Conservation (phyloP, 2,797 vertebrate genomes). For the Calcarius lapponicus region DNA sequence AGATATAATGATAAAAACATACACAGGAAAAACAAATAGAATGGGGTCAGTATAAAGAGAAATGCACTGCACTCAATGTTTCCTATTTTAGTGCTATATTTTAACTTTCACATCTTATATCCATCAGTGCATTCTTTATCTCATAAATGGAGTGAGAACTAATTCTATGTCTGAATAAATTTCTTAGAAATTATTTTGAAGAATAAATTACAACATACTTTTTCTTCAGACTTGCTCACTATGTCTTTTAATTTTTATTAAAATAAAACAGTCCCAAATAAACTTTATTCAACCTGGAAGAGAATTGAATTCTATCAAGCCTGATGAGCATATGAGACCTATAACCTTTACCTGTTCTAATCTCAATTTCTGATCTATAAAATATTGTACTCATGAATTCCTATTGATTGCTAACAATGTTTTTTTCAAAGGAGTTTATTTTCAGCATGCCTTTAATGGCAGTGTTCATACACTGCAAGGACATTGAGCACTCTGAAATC, state of each 20-base stretch:
- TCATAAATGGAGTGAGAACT: background rate
- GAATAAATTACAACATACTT: background rate
- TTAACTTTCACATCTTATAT: background rate
- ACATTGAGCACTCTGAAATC: conserved; percentile 21
- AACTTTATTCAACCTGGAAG: background rate
- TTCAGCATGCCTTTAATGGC: background rate
- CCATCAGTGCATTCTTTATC: background rate
- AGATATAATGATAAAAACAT: background rate
- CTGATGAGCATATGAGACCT: background rate
- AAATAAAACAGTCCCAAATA: background rate
- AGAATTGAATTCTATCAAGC: background rate
- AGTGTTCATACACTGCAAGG: background rate
- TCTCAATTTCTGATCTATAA: background rate
- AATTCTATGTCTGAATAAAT: background rate
- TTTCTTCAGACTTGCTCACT: background rate
- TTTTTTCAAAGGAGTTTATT: background rate
- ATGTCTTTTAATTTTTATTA: background rate
- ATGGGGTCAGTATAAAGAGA: background rate
- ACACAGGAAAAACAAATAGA: background rate
- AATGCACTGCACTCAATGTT: background rate
- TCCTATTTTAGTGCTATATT: background rate
- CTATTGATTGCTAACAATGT: background rate
- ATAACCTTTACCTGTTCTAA: background rate
- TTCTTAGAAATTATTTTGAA: background rate
- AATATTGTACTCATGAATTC: background rate